Percentiles rank a stretch among this genome's conserved stretches.
phyloP scores from a whole-genome alignment of 2,888 invertebrate species.

The Cataglyphis albicans region DNA sequence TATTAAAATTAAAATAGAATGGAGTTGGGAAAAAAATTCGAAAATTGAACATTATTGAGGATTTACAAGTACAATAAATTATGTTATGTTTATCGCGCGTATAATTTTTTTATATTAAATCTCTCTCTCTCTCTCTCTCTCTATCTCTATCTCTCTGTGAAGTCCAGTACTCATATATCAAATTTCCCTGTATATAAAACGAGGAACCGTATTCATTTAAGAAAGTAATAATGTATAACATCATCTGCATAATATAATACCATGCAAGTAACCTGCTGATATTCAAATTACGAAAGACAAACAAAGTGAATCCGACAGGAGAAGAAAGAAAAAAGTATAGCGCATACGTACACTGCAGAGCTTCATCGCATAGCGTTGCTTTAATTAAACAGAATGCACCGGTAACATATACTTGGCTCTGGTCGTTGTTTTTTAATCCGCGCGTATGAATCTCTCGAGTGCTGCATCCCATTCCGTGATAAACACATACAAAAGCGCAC shows the following conservation, averaged over 20 bases:
- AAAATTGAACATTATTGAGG: not conserved
- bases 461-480: not conserved
- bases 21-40: not conserved
- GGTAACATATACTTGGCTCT: slow-evolving; percentile 31
- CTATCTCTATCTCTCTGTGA: not conserved
- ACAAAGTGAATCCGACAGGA: not conserved
- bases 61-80: not conserved
- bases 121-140: not conserved
- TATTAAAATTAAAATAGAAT: not conserved
- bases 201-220: not conserved
- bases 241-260: not conserved
- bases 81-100: not conserved
- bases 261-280: not conserved
- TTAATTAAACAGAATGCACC: slow-evolving; percentile 66
- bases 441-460: slow-evolving; percentile 36
- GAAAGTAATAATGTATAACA: not conserved
- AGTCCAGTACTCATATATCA: slow-evolving; percentile 10
- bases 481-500: not conserved
- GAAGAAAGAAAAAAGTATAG: slow-evolving; percentile 55
- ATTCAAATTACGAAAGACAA: not conserved
- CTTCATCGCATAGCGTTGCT: slow-evolving; percentile 27
- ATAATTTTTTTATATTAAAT: slow-evolving; percentile 10
- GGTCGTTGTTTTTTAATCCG: slow-evolving; percentile 56
- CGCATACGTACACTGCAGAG: not conserved
- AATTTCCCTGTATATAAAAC: not conserved